phyloP scores from a whole-genome alignment of 2,113 vertebrate species.

The Cololabis saira region DNA sequence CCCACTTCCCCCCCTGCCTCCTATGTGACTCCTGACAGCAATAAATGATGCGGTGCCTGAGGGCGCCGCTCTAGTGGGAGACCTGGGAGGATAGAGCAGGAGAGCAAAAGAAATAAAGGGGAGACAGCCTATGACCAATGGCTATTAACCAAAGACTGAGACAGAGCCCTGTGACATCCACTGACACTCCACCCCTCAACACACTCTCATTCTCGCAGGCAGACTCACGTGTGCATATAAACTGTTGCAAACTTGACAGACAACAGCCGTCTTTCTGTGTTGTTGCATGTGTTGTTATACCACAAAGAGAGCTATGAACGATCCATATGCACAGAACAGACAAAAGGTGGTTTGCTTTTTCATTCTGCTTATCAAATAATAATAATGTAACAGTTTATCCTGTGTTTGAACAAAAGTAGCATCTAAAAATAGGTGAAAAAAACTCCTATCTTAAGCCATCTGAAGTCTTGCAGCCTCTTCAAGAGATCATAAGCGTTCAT shows the following conservation, averaged over 20 bases:
- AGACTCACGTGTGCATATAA: conserved; percentile 34
- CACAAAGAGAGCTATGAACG: conserved; percentile 34
- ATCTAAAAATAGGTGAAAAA: conserved; percentile 44
- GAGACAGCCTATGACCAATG: conserved; percentile 82
- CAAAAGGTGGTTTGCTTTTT: conserved; percentile 35
- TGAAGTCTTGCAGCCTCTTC: conserved; percentile 85
- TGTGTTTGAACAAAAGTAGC: conserved; percentile 43
- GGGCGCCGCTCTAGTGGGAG: conserved; percentile 78
- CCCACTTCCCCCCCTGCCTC: conserved; percentile 52
- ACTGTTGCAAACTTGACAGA: conserved; percentile 46
- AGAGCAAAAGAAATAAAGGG: conserved; percentile 80
- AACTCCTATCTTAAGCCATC: conserved; percentile 77
- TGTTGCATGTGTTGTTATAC: conserved; percentile 51
- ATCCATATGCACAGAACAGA: conserved; percentile 1
- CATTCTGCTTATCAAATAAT: conserved; percentile 41
- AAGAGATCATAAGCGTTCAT: conserved; percentile 90
- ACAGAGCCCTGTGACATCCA: conserved; percentile 77
- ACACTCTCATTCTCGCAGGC: conserved; percentile 51
- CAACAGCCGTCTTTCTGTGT: conserved; percentile 39
- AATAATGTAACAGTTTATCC: conserved; percentile 60
- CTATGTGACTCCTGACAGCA: conserved; percentile 79
- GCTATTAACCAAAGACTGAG: conserved; percentile 77
- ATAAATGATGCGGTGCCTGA: conserved; percentile 81
- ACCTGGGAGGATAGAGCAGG: conserved; percentile 65
- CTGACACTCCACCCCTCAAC: conserved; percentile 71